A percentile compares a stretch with the other conserved stretches of the same genome.
These are phyloP conservation scores for Leiothrix lutea DNA, from an alignment of 2,113 vertebrate species.

Conservation along the genomic window DNA sequence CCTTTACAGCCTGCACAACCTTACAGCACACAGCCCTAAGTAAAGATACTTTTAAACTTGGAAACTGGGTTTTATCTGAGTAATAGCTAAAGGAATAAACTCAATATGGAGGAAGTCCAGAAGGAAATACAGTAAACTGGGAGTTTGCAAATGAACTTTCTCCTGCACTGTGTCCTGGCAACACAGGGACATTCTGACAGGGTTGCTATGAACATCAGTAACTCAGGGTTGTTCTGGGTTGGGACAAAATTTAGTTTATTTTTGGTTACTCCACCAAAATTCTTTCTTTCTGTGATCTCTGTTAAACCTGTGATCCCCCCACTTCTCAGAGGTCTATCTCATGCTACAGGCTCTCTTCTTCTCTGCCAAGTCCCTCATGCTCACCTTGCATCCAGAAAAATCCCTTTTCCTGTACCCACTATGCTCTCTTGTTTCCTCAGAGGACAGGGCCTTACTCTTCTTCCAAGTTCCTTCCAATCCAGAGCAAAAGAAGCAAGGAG, in stretches of 20 bases:
- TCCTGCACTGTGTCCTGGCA: neutral
- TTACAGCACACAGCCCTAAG: neutral
- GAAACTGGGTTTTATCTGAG: neutral
- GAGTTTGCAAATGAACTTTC: neutral
- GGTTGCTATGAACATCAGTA: neutral
- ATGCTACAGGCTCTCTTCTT: neutral
- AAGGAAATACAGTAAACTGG: neutral
- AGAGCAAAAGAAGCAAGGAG: neutral
- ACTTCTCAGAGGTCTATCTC: neutral
- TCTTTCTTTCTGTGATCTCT: neutral
- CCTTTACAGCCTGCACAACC: neutral
- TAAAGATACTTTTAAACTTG: neutral
- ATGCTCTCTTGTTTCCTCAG: neutral
- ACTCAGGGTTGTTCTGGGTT: neutral
- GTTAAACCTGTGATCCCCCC: neutral
- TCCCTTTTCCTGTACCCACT: neutral
- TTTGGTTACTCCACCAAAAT: neutral
- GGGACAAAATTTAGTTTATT: neutral
- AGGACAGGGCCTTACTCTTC: neutral
- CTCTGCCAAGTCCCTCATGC: neutral
- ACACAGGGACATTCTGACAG: neutral
- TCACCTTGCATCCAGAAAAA: neutral
- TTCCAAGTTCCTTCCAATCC: neutral
- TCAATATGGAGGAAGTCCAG: neutral
- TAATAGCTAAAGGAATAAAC: neutral